Percentiles rank a stretch among this genome's conserved stretches.
phyloP scores from a whole-genome alignment of 2,797 vertebrate species.

The Pipistrellus nathusii region DNA sequence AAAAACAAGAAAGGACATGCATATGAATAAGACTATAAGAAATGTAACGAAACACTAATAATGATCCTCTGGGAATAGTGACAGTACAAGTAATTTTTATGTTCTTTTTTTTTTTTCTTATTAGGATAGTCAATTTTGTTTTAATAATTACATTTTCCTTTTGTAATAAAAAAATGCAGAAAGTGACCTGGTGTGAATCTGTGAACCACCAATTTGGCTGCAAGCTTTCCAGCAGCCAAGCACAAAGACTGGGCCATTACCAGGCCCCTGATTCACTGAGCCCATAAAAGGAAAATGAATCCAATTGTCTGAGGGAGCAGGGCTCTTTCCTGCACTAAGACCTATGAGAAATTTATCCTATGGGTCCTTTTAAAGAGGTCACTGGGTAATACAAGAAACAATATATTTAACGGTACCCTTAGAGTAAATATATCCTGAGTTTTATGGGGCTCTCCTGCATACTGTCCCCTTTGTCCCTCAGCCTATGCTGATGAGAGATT shows the following conservation, averaged over 20 bases:
- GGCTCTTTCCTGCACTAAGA: slow-evolving; percentile 16
- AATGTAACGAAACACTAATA: background rate
- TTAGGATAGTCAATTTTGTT: background rate
- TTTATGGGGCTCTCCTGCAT: slow-evolving; percentile 29
- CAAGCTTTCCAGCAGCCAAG: background rate
- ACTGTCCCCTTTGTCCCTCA: background rate
- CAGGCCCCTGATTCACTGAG: background rate
- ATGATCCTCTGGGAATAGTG: background rate
- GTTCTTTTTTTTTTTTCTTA: background rate
- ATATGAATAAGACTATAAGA: background rate
- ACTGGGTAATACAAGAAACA: slow-evolving; percentile 24
- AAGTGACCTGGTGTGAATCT: background rate
- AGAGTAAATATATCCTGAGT: slow-evolving; percentile 12
- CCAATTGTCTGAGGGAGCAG: background rate
- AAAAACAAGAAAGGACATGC: background rate
- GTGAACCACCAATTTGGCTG: background rate
- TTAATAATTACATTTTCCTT: slow-evolving; percentile 35
- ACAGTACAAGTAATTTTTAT: background rate
- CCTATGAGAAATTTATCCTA: slow-evolving; percentile 39
- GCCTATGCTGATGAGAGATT: slow-evolving; percentile 25
- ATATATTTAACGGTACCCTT: slow-evolving; percentile 23
- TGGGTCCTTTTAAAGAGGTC: slow-evolving; percentile 38
- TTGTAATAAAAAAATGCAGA: background rate
- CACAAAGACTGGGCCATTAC: background rate
- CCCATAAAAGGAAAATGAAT: slow-evolving; percentile 21